These are phyloP conservation scores for Symphodus melops DNA, from an alignment of 2,113 vertebrate genomes.

Conservation along the genomic window DNA sequence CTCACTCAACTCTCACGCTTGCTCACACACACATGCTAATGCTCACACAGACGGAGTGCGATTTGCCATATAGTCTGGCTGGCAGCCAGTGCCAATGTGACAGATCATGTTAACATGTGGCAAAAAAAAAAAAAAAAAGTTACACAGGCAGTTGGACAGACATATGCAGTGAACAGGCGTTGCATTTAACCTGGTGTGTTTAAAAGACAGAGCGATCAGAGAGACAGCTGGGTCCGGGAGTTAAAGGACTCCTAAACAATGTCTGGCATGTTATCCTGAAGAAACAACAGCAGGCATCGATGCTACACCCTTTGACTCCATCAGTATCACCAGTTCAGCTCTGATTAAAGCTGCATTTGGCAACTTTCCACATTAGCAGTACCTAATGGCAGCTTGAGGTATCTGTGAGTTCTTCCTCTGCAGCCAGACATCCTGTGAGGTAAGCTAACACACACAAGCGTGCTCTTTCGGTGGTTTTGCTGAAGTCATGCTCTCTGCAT, in stretches of 20 bases:
- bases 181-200: slow-evolving; percentile 25
- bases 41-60: slow-evolving; percentile 15
- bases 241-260: background rate
- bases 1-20: slow-evolving; percentile 14
- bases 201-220: slow-evolving; percentile 1
- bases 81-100: slow-evolving; percentile 29
- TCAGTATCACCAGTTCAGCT: background rate
- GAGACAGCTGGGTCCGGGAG: background rate
- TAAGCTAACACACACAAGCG: background rate
- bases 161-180: slow-evolving; percentile 11
- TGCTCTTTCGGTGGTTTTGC: background rate
- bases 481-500: background rate
- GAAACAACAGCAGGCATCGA: slow-evolving; percentile 8
- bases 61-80: slow-evolving; percentile 38
- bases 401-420: background rate
- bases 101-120: slow-evolving; percentile 22
- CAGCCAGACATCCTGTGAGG: background rate
- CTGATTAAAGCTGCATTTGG: slow-evolving; percentile 6
- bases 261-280: background rate
- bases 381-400: background rate
- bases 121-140: slow-evolving; percentile 11
- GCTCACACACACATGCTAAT: slow-evolving; percentile 23
- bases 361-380: background rate
- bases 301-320: background rate
- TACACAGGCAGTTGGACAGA: background rate